Percentiles rank a stretch among this genome's conserved stretches.
These are phyloP conservation scores for Zoanthus sociatus DNA, from an alignment of 92 coral and sea anemone genomes.

Conservation along the genomic window DNA sequence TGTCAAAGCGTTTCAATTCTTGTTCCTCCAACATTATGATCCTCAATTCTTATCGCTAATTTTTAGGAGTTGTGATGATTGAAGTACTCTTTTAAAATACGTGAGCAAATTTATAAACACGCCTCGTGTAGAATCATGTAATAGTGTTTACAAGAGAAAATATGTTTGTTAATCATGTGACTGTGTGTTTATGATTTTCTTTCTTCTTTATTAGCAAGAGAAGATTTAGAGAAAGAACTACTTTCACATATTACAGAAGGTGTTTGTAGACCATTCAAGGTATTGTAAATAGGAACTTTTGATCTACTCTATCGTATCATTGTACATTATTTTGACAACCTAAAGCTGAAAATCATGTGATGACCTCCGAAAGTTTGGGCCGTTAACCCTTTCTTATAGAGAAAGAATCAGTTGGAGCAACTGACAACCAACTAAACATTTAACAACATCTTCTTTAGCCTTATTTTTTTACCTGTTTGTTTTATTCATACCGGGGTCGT, in stretches of 20 bases:
- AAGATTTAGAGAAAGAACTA: constrained; percentile 75
- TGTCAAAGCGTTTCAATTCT: no score
- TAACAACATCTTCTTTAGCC: no score
- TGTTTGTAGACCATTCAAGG: constrained; percentile 98
- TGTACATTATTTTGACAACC: no score
- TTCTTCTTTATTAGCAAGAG: constrained; percentile 60
- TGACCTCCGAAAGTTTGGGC: no score
- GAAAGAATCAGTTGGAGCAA: no score
- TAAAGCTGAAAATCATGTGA: no score
- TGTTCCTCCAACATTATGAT: no score
- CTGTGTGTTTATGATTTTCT: background rate
- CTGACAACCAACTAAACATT: no score
- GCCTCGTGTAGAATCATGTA: background rate
- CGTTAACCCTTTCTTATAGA: no score
- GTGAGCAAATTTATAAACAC: background rate
- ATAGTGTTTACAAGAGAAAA: background rate
- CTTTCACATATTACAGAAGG: constrained; percentile 97
- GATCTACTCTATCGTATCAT: background rate
- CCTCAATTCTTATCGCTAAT: background rate
- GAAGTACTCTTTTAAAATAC: background rate
- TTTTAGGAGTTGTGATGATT: background rate
- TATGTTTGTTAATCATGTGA: background rate
- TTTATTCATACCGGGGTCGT: no score
- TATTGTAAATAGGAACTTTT: constrained; percentile 17
- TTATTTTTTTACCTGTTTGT: no score